phyloP scores from a whole-genome alignment of 2,113 vertebrate genomes.

The Piprites chloris region DNA sequence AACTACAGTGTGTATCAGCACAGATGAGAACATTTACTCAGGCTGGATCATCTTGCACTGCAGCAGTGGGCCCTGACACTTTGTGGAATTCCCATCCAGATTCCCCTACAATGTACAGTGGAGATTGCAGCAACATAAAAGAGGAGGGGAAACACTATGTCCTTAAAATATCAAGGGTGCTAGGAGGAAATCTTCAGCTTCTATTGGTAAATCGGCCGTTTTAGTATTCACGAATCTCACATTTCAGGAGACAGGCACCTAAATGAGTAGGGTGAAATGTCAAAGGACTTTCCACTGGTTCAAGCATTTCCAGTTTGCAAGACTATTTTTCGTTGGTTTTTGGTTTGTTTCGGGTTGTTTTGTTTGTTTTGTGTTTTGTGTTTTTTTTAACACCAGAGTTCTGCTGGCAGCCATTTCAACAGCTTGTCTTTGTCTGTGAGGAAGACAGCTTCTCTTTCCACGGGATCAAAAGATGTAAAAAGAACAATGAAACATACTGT shows the following conservation, averaged over 20 bases:
- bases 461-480: not conserved
- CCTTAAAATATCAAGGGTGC: not conserved
- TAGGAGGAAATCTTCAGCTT: not conserved
- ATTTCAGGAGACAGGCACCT: not conserved
- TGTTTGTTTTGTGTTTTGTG: not conserved
- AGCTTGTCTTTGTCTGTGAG: conserved; percentile 31
- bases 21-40: not conserved
- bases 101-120: not conserved
- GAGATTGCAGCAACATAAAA: not conserved
- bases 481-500: not conserved
- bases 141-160: not conserved
- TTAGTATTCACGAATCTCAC: not conserved
- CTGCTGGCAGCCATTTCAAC: conserved; percentile 52
- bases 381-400: not conserved
- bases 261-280: not conserved
- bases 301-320: not conserved
- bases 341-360: not conserved
- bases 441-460: not conserved
- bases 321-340: not conserved
- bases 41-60: not conserved
- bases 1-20: rapidly evolving
- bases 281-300: not conserved
- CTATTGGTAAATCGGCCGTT: not conserved
- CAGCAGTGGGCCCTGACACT: not conserved
- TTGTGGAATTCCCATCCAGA: not conserved